A percentile compares a stretch with the other conserved stretches of the same genome.
phyloP scores from a whole-genome alignment of 2,888 invertebrate genomes.

The Thumatha senex region DNA sequence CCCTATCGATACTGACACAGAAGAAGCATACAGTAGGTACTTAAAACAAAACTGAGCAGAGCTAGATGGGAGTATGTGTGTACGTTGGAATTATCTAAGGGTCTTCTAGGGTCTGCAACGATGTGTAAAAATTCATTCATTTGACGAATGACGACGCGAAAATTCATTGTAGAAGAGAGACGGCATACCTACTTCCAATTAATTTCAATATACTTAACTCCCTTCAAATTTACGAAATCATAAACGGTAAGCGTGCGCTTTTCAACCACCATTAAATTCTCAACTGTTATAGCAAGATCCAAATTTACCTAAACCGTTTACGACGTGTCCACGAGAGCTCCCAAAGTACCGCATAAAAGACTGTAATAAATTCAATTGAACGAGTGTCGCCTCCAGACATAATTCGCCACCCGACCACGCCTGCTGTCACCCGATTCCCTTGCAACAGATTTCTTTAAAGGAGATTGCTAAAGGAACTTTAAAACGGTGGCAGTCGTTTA shows the following conservation, averaged over 20 bases:
- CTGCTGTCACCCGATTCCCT: slow-evolving; percentile 41
- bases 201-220: no score
- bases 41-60: no score
- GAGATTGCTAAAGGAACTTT: slow-evolving; percentile 56
- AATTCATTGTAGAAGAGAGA: no score
- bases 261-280: not conserved
- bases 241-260: not conserved
- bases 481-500: slow-evolving; percentile 61
- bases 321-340: slow-evolving; percentile 32
- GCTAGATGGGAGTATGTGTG: no score
- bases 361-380: slow-evolving; percentile 70
- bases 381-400: slow-evolving; percentile 64
- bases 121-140: no score
- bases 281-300: not conserved
- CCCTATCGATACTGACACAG: no score
- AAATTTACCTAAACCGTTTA: slow-evolving; percentile 43
- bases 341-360: slow-evolving; percentile 47
- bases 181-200: no score
- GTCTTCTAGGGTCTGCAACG: no score
- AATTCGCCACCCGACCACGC: slow-evolving; percentile 49
- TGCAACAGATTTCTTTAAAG: slow-evolving; percentile 62
- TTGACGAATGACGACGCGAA: not conserved
- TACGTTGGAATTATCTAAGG: no score
- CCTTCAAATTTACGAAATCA: no score
- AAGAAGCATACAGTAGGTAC: no score